Base-by-base conservation (phyloP, 2,797 vertebrate species). In the Rhinella marina region DNA sequence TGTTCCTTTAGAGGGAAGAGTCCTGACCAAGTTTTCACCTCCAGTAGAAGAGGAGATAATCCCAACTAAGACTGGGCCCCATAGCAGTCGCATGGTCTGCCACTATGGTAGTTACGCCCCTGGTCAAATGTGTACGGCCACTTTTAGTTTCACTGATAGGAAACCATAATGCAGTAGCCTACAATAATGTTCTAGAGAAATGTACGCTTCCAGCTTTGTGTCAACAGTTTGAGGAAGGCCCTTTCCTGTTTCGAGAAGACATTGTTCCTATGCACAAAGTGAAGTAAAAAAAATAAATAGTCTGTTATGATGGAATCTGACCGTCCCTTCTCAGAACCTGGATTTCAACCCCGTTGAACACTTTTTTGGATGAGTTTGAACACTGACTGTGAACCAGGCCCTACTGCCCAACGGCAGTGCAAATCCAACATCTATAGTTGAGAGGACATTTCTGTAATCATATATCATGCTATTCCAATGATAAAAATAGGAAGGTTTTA, bases 161-260 rank as follows among this genome's bases (percentile, higher is more conserved):
- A 54, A 54, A 77, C 54, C 23, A 52, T 54, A 77, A 77, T 54
- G 48, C 75, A 25, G 21, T 17, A 54, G 11, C 75, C 54, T 25
- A 25, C 23, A 54, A 54, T 77, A 23, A 54, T 3, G 10, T 52
- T 73, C 32, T 10, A 41, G 70, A 41, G 17, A 70, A 17, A 27
- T 66, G 11, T 66, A 5, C 8, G n/a, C 64, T 73, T 11, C 29
- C 41, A 41, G 41, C 41, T 41, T 54, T 77, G 23, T 77, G 23
- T 77, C 75, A 54, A 77, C 75, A 77, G 23, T 16, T 77, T 77
- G 50, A 54, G 75, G 75, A 77, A 54, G 13, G 75, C 13, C 50
- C 10, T 77, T 54, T 77, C 75, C 50, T 77, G 75, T 77, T 54
- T 52, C 48, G 8, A 54, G 3, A 77, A 54, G 50, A 54, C 75